Evolutionary conservation across 2,797 vertebrate genomes (phyloP).

Genomic region (Pangasius djambal): DNA sequence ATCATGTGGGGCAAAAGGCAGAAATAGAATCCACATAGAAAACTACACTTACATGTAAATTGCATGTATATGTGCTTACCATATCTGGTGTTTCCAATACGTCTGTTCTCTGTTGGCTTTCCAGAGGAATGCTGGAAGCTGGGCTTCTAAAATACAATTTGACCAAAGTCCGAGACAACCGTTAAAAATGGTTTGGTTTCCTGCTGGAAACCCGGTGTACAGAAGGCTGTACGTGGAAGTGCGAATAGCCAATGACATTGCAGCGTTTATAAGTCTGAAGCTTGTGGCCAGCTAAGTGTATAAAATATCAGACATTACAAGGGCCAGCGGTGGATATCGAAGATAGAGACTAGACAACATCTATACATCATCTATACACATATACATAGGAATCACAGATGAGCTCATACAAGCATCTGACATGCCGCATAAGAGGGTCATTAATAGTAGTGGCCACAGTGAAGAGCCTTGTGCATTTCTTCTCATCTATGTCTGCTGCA

Average conservation of each 20-base stretch:
- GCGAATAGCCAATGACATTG: neutral
- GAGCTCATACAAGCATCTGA: neutral
- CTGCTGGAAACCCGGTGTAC: neutral
- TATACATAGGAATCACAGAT: conserved; percentile 1
- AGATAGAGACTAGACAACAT: neutral
- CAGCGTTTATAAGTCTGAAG: neutral
- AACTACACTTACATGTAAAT: neutral
- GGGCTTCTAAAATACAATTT: neutral
- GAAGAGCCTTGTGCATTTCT: neutral
- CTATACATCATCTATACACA: neutral
- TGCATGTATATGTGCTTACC: neutral
- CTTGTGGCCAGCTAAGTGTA: neutral
- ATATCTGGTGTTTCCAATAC: neutral
- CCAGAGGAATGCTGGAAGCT: neutral
- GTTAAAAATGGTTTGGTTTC: neutral
- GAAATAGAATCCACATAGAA: neutral
- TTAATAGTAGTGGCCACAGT: neutral
- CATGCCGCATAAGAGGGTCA: neutral
- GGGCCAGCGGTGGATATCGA: neutral
- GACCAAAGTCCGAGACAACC: neutral
- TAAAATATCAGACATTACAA: neutral
- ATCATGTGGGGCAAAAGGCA: neutral
- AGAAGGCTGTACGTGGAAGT: neutral
- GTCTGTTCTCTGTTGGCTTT: neutral
- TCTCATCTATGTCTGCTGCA: neutral